Evolutionary conservation across 2,113 vertebrate genomes (phyloP).

Genomic region (Leptocoma aspasia): DNA sequence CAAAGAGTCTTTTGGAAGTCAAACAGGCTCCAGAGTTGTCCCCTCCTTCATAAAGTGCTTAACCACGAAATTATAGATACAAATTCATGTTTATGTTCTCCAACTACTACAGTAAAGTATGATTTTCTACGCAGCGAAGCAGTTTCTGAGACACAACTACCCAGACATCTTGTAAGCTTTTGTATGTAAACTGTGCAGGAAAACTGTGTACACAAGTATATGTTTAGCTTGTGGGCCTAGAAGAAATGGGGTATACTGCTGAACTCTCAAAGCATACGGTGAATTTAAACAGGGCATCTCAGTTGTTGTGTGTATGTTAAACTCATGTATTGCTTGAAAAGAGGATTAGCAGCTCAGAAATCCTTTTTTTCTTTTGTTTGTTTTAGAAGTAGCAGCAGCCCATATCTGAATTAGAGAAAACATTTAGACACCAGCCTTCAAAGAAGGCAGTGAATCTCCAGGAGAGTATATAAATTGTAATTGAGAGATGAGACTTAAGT

Average conservation of each 20-base stretch:
- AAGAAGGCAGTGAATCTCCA: background rate
- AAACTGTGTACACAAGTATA: background rate
- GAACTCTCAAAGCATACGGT: background rate
- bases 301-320: background rate
- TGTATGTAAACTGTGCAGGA: background rate
- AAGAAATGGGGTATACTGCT: background rate
- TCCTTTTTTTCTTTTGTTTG: background rate
- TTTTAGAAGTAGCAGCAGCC: background rate
- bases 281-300: background rate
- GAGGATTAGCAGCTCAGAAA: background rate
- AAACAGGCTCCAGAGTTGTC: background rate
- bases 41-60: background rate
- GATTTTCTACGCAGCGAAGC: background rate
- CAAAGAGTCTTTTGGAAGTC: background rate
- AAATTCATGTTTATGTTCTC: background rate
- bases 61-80: background rate
- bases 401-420: background rate
- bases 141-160: background rate
- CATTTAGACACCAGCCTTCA: background rate
- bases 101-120: background rate
- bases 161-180: background rate
- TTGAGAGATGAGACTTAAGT: background rate
- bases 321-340: background rate
- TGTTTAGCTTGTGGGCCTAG: background rate
- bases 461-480: background rate